Base-by-base conservation (phyloP, 1,140 invertebrate genomes). In the Drosophila nasuta region DNA sequence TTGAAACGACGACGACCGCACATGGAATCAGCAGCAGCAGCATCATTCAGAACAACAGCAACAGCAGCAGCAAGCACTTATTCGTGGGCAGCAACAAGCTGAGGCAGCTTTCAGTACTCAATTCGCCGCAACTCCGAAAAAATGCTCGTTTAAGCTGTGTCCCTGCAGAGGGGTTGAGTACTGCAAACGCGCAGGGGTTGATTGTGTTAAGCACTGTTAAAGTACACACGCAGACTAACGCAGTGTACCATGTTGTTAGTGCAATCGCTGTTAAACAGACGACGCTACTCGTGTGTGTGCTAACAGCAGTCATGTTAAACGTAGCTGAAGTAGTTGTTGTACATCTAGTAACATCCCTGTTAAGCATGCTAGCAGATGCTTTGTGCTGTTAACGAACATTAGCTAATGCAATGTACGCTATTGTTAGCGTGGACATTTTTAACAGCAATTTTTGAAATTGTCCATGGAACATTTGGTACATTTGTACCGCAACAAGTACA, bases 111-210 rank as follows among this genome's bases (percentile, higher is more conserved):
- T 51, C 35, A 51, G 13, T 45, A 0, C 1, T 17, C 7, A 75
- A 71, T 82, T 87, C 79, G 82, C 82, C 82, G 72, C 56, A 30
- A 88, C 58, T 87, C 82, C 83, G 82, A 87, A 88, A 52, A 56
- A 25, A 46, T 33, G 58, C 33, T 52, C 46, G 35, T n/a, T 43
- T 25, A 8, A 35, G 11, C 8, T 20, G 28, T 7, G 8, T 8
- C 3, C 11, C 6, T 10, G 20, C 17, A 2, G 5, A 68, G 6
- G 59, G 59, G 20, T 41, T 41, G 54, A 17, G 13, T n/a, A n/a
- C n/a, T 33, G 51, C 5, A 13, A 43, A 13, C 41, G 5, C 0
- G 2, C 15, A 51, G 25, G 13, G 54, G 43, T n/a, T 54, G 11
- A n/a, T 0, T 4, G n/a, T 65, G 51, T 57, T 38, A 54, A 7